Conservation (phyloP, 2,113 vertebrate genomes). For the Mobula hypostoma region DNA sequence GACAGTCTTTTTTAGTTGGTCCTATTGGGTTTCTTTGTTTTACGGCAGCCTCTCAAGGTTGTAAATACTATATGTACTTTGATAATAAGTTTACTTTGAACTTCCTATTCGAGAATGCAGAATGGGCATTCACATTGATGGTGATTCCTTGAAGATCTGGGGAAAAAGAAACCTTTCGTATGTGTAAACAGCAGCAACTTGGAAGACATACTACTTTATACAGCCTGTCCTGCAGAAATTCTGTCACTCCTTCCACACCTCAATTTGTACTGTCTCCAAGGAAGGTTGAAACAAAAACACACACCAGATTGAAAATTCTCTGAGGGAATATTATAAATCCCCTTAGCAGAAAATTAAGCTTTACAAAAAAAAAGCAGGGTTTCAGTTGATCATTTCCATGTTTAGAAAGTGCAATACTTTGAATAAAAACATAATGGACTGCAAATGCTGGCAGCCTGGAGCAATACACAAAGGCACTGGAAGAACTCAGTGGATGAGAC, state of each 20-base stretch:
- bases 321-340: not conserved
- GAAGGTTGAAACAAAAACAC: not conserved
- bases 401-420: not conserved
- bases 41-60: no score
- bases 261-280: not conserved
- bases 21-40: no score
- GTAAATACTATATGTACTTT: no score
- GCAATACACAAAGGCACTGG: no score
- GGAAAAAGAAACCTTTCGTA: not conserved
- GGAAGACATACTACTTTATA: not conserved
- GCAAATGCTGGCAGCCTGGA: no score
- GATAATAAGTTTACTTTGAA: no score
- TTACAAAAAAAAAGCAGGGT: not conserved
- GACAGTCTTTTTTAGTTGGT: no score
- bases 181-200: not conserved
- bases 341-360: not conserved
- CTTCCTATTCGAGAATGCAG: not conserved
- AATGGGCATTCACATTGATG: not conserved
- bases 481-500: no score
- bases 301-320: not conserved
- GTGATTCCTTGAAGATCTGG: not conserved
- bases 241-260: not conserved
- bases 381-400: not conserved
- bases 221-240: not conserved
- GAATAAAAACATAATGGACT: not conserved